Evolutionary conservation across 2,888 invertebrate species (phyloP).

Genomic region (Drosophila parthenogenetica): DNA sequence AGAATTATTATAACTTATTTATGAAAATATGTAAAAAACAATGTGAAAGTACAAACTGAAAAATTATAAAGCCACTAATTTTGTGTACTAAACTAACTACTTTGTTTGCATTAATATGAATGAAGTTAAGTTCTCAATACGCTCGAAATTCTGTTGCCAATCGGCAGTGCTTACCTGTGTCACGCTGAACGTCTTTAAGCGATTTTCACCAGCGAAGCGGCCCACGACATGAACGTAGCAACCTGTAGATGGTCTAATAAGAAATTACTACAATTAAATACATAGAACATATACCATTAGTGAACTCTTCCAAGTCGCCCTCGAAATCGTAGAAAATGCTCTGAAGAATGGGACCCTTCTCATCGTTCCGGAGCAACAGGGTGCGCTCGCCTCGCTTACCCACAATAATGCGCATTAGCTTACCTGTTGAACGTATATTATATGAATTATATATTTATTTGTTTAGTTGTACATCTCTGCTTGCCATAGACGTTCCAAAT

Average conservation of each 20-base stretch:
- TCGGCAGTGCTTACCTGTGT: slow-evolving; percentile 51
- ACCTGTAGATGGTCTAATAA: slow-evolving; percentile 50
- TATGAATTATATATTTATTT: background rate
- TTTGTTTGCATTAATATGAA: slow-evolving; percentile 74
- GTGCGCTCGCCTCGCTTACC: slow-evolving; percentile 78
- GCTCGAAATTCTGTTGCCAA: slow-evolving; percentile 63
- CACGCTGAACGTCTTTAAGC: slow-evolving; percentile 79
- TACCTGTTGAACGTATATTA: slow-evolving; percentile 62
- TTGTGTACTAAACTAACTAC: slow-evolving; percentile 29
- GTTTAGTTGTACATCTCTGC: background rate
- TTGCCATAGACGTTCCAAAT: slow-evolving; percentile 83
- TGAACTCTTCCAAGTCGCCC: slow-evolving; percentile 55
- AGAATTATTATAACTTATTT: slow-evolving; percentile 23
- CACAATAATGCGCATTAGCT: slow-evolving; percentile 72
- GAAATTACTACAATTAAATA: background rate
- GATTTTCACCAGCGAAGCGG: slow-evolving; percentile 71
- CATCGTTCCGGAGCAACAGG: slow-evolving; percentile 72
- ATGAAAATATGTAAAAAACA: slow-evolving; percentile 8
- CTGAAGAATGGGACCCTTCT: slow-evolving; percentile 81
- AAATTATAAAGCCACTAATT: slow-evolving; percentile 10
- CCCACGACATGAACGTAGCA: slow-evolving; percentile 78
- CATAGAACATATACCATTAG: too few relatives aligned
- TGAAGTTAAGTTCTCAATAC: slow-evolving; percentile 80
- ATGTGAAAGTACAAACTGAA: slow-evolving; percentile 51
- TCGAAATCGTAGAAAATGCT: slow-evolving; percentile 82